These are phyloP conservation scores for Abscondita cerata DNA, from an alignment of 2,888 invertebrate species.

Conservation along the genomic window DNA sequence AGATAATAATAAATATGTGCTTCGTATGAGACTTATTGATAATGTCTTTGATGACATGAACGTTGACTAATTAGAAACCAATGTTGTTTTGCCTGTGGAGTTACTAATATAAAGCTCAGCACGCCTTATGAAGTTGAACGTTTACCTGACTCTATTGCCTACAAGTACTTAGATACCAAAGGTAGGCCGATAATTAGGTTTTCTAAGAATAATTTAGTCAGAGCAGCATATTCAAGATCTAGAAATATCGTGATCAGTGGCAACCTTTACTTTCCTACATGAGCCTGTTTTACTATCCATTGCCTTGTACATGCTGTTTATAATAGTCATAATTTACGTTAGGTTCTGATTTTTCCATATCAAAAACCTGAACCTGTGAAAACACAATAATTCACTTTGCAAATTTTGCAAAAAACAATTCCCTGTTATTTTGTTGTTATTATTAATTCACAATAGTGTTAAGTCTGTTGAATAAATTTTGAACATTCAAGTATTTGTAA, in stretches of 20 bases:
- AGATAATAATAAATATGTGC: slow-evolving; percentile 71
- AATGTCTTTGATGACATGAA: slow-evolving; percentile 97
- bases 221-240: slow-evolving; percentile 97
- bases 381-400: slow-evolving; percentile 17
- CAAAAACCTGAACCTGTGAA: slow-evolving; percentile 20
- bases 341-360: slow-evolving; percentile 95
- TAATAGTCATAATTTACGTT: slow-evolving; percentile 91
- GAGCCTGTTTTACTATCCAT: slow-evolving; percentile 91
- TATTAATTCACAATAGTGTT: too few relatives aligned
- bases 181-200: slow-evolving; percentile 90
- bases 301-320: slow-evolving; percentile 89
- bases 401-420: too few relatives aligned
- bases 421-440: too few relatives aligned
- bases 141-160: slow-evolving; percentile 77
- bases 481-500: too few relatives aligned
- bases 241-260: slow-evolving; percentile 87
- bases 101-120: slow-evolving; percentile 79
- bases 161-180: slow-evolving; percentile 93
- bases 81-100: slow-evolving; percentile 95
- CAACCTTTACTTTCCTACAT: slow-evolving; percentile 84
- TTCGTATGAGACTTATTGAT: slow-evolving; percentile 95
- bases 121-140: slow-evolving; percentile 84
- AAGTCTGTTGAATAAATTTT: too few relatives aligned
- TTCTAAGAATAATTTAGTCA: slow-evolving; percentile 83
- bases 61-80: slow-evolving; percentile 86